Evolutionary conservation across 2,888 invertebrate genomes (phyloP).

Genomic region (Oligia strigilis): DNA sequence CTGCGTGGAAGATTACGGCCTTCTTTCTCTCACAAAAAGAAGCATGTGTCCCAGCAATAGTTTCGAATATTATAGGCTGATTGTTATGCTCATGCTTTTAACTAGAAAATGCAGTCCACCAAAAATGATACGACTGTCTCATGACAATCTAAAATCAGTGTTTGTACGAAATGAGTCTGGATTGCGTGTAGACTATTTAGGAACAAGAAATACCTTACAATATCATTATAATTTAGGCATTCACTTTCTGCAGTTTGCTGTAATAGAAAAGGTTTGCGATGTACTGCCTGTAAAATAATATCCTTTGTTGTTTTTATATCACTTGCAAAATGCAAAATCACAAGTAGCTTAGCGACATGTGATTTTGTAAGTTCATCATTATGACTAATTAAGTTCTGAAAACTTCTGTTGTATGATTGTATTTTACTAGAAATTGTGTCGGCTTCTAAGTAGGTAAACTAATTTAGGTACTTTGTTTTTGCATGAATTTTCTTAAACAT

Average conservation of each 20-base stretch:
- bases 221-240: conserved; percentile 69
- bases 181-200: conserved; percentile 57
- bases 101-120: conserved; percentile 39
- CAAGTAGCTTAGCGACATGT: not conserved
- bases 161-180: conserved; percentile 29
- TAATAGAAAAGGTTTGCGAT: conserved; percentile 61
- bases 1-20: not conserved
- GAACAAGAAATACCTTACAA: conserved; percentile 67
- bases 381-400: not conserved
- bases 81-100: no score
- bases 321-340: not conserved
- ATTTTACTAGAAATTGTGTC: not conserved
- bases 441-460: not conserved
- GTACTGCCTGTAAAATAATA: conserved; percentile 38
- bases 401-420: not conserved
- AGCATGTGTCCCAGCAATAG: not conserved
- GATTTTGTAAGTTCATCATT: not conserved
- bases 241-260: conserved; percentile 68
- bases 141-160: conserved; percentile 29
- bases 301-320: conserved; percentile 27
- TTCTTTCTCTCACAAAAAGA: not conserved
- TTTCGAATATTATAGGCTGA: not conserved
- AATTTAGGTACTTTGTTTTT: not conserved
- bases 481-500: not conserved
- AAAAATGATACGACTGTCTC: conserved; percentile 5